These are phyloP conservation scores for Trichomalopsis sarcophagae DNA, from an alignment of 1,140 invertebrate species.

Conservation along the genomic window DNA sequence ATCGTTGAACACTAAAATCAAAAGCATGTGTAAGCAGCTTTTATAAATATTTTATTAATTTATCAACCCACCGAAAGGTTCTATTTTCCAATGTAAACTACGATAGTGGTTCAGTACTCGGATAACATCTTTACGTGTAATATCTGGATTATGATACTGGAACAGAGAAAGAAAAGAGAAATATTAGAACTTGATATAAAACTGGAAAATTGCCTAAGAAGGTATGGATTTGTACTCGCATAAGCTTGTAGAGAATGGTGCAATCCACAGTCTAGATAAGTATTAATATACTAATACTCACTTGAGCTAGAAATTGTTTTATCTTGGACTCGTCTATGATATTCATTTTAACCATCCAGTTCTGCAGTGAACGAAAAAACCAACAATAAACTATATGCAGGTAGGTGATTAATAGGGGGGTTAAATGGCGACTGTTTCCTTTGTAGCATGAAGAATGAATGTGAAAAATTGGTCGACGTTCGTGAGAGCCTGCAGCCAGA, in stretches of 20 bases:
- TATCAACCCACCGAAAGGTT: conserved; percentile 79
- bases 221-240: background rate
- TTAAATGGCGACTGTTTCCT: conserved; percentile 12
- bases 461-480: background rate
- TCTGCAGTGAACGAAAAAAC: background rate
- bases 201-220: background rate
- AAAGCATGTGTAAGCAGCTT: background rate
- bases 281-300: conserved; percentile 55
- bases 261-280: background rate
- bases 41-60: conserved; percentile 44
- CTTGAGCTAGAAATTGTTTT: conserved; percentile 76
- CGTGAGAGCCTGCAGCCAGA: background rate
- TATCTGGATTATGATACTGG: conserved; percentile 85
- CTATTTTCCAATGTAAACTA: conserved; percentile 80
- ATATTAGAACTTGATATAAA: background rate
- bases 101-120: conserved; percentile 83
- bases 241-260: background rate
- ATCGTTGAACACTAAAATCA: conserved; percentile 90
- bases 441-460: conserved; percentile 9
- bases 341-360: conserved; percentile 67
- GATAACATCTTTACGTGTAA: conserved; percentile 84
- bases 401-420: background rate
- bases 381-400: conserved; percentile 17
- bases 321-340: conserved; percentile 73
- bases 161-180: conserved; percentile 30